These are phyloP conservation scores for Corydoras maculifer DNA, from an alignment of 2,113 vertebrate genomes.

Conservation along the genomic window DNA sequence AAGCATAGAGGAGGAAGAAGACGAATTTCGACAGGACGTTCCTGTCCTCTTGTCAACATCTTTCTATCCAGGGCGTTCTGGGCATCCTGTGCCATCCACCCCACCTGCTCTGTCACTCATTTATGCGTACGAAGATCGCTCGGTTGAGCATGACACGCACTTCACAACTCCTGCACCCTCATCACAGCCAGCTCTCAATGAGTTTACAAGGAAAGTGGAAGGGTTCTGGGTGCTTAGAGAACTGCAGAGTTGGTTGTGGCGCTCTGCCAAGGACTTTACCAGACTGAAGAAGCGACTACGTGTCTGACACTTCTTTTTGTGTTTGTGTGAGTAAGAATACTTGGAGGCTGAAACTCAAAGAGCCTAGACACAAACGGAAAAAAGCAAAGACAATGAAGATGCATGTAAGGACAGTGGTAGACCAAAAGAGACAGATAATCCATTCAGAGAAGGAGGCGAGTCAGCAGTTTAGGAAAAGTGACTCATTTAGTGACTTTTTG, in stretches of 20 bases:
- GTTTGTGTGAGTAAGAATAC: not conserved
- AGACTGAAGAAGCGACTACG: constrained; percentile 82
- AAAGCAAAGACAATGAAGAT: not conserved
- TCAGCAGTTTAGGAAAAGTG: constrained; percentile 56
- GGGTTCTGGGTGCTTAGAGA: constrained; percentile 95
- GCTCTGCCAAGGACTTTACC: constrained; percentile 95
- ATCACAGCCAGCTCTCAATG: constrained; percentile 62
- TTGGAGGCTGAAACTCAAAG: constrained; percentile 5
- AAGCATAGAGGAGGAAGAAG: constrained; percentile 12
- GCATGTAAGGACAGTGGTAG: constrained; percentile 6
- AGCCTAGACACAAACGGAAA: constrained; percentile 3
- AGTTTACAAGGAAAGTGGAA: constrained; percentile 92
- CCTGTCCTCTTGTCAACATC: constrained; percentile 45
- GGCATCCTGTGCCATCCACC: constrained; percentile 60
- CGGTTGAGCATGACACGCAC: constrained; percentile 49
- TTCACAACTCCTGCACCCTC: constrained; percentile 40
- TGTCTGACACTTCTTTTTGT: constrained; percentile 47
- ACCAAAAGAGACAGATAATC: constrained; percentile 43
- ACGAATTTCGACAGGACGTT: constrained; percentile 1
- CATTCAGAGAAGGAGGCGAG: constrained; percentile 55
- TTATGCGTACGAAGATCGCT: constrained; percentile 54
- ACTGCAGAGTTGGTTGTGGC: constrained; percentile 94
- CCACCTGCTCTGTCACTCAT: constrained; percentile 61
- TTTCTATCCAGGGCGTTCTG: constrained; percentile 44
- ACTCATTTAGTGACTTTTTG: constrained; percentile 49